Conservation (phyloP, 2,113 vertebrate species). For the Ariopsis seemanni region DNA sequence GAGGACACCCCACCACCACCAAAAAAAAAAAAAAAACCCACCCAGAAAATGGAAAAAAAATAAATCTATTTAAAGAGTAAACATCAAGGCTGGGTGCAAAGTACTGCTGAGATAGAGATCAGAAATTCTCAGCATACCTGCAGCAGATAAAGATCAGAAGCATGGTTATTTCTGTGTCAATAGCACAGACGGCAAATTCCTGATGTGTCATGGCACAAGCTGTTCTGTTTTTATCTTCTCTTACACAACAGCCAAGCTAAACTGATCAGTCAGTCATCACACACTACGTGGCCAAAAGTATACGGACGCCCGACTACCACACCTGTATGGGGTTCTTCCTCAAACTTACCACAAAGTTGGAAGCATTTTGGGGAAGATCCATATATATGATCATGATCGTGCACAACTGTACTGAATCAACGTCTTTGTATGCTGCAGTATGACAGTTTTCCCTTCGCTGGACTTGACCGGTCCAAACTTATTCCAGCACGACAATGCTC, state of each 20-base stretch:
- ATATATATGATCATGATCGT: too few relatives aligned
- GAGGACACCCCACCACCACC: too few relatives aligned
- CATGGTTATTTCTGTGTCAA: neutral
- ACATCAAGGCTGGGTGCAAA: neutral
- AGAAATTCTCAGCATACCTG: neutral
- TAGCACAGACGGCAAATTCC: neutral
- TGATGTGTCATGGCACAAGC: neutral
- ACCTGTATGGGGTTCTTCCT: neutral
- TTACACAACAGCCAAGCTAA: neutral
- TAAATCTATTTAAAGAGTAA: neutral
- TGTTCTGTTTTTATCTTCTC: neutral
- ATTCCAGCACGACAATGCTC: too few relatives aligned
- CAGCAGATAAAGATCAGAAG: neutral
- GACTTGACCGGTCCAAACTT: too few relatives aligned
- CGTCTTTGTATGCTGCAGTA: too few relatives aligned
- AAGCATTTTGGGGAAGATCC: too few relatives aligned
- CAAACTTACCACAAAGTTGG: neutral
- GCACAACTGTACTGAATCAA: too few relatives aligned
- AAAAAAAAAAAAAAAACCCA: neutral
- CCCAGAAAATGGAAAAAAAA: neutral
- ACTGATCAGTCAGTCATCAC: neutral
- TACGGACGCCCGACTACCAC: neutral
- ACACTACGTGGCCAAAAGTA: neutral
- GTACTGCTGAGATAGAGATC: neutral
- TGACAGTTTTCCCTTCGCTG: too few relatives aligned